Base-by-base conservation (phyloP, 1,140 invertebrate genomes). In the Rhyzopertha dominica region DNA sequence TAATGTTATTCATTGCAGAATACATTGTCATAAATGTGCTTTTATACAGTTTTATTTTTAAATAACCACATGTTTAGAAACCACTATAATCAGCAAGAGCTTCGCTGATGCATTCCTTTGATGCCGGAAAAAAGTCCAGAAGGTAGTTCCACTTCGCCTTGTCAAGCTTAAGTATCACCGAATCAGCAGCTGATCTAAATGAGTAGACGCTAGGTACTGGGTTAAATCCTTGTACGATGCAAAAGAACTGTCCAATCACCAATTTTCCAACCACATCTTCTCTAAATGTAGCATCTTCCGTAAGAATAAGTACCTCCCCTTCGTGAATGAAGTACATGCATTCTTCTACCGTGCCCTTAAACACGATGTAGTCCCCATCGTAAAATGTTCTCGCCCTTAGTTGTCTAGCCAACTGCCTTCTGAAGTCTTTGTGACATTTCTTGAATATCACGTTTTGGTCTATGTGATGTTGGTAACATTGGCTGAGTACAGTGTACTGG, bases 401-500 rank as follows among this genome's bases (percentile, higher is more conserved):
- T 4, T 19, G 22, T 10, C 9, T 23, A 8, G 51, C 31, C 12
- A 54, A 30, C 26, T 54, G 51, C 13, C 51, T 20, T 22, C 47
- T 19, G n/a, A 54, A 26, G 40, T 54, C 51, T n/a, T 30, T 34
- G 26, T 54, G 51, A 24, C 43, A 54, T 29, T 31, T 14, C 17
- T 34, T 30, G 8, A 54, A 37, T 9, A 49, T 13, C 8, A 40
- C 34, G 19, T 54, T 47, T 16, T 46, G n/a, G n/a, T n/a, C n/a
- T n/a, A n/a, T n/a, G n/a, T n/a, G n/a, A n/a, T n/a, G n/a, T n/a
- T n/a, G n/a, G n/a, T n/a, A n/a, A n/a, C n/a, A n/a, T n/a, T n/a
- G n/a, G n/a, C n/a, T n/a, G n/a, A n/a, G n/a, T n/a, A n/a, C n/a
- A n/a, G n/a, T n/a, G n/a, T n/a, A n/a, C n/a, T n/a, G n/a, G n/a